Base-by-base conservation (phyloP, 2,888 invertebrate genomes). In the Punctoribates punctum region DNA sequence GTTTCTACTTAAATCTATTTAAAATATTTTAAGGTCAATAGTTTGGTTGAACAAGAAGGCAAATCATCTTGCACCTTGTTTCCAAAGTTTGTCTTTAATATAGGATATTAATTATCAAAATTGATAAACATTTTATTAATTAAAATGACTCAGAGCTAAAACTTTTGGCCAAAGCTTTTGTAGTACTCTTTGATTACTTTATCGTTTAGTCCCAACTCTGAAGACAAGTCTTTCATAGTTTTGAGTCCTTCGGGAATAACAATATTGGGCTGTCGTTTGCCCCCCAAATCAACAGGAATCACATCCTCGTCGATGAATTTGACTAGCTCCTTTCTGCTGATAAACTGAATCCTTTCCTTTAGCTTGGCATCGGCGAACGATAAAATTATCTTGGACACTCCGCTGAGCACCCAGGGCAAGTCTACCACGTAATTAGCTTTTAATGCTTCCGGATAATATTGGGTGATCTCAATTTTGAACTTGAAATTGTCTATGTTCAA, bases 161-260 rank as follows among this genome's bases (percentile, higher is more conserved):
- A 23, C 20, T n/a, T 70, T 29, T 46, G 15, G 42, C 23, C 17
- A 70, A 29, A 46, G 20, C 23, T 46, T 25, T 75, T 70, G 29
- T 75, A 75, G 23, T 70, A 75, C 1, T 67, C 42, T 25, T 75
- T 25, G 6, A 75, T 29, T 9, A 34, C 29, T 25, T 75, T 75
- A 13, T 75, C 70, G 25, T 20, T 27, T 11, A 75, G 34, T 11
- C 29, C 75, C 17, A 75, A 73, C 9, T 54, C 27, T n/a, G 42
- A 15, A 8, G 34, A 34, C 46, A 38, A 46, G 20, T 70, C 34
- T 20, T 75, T 51, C 54, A 75, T n/a, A 15, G 51, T 20, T 15
- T 11, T 6, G 13, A 46, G 15, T 6, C 70, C 42, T 29, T 29
- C 38, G 23, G 70, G 70, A 29, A 6, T 11, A 5, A 48, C 11